Evolutionary conservation across 2,888 invertebrate species (phyloP), one percentile per base, ranked within the genome.

Genomic region (Meiosimyza platycephala): DNA sequence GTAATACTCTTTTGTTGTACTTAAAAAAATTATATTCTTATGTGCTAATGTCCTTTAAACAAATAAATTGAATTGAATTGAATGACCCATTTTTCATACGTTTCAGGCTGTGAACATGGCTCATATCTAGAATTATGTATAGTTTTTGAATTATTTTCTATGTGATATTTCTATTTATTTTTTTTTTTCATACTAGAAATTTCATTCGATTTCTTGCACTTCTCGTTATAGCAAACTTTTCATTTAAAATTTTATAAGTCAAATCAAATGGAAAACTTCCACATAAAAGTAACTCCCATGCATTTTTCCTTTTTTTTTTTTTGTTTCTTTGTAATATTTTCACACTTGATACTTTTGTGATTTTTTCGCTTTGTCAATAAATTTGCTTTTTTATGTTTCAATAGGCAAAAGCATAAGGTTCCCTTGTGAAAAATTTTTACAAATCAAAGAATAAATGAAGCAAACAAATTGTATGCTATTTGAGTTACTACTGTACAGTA

Each of bases 391-490:
- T 62, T 33, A 28, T 62, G 62, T 33, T 33, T 40, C 40, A 40
- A 7, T 40, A 40, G 28, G 22, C 18, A 48, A 15, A 40, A 54
- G 54, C 60, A 47, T 59, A 54, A 67, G 54, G 66, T 62, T 67
- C 62, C 64, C 72, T 66, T 52, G 28, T 16, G 63, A 52, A 28
- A 40, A 52, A 50, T 70, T 70, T 52, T 69, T 69, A 60, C 70
- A 72, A 70, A 73, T 70, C 73, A 75, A 48, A 47, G 67, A 74
- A 63, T 59, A 75, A 75, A 75, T 75, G 73, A 75, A 74, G 72
- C 75, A 72, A 74, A 67, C 70, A 75, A n/a, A 75, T 74, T 75
- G 73, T 52, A 73, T 63, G 75, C 66, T 75, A 74, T 75, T 75
- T 67, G 73, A 73, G 73, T 72, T 73, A 67, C 54, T 62, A 16